Conservation (phyloP, 2,888 invertebrate species). For the Argyresthia goedartella region DNA sequence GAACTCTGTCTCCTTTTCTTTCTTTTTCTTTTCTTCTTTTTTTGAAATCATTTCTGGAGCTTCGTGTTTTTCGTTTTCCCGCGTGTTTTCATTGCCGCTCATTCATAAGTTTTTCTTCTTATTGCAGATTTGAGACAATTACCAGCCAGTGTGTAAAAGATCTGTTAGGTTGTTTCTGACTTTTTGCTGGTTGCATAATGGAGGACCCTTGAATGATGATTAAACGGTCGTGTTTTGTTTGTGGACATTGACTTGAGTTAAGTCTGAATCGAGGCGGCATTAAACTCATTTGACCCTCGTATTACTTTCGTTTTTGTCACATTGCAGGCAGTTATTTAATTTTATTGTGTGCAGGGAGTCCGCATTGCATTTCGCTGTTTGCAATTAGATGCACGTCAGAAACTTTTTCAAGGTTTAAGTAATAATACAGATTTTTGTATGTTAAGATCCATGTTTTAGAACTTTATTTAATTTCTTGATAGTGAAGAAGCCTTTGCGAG, state of each 20-base stretch:
- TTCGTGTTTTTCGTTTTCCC: constrained; percentile 66
- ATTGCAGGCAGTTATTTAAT: background rate
- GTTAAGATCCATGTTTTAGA: no score
- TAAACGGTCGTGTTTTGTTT: constrained; percentile 4
- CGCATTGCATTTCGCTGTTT: background rate
- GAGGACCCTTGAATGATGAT: constrained; percentile 5
- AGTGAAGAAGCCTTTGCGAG: no score
- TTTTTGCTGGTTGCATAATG: constrained; percentile 25
- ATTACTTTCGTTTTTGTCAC: background rate
- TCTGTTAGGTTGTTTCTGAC: constrained; percentile 20
- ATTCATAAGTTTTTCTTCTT: constrained; percentile 33
- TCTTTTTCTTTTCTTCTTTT: constrained; percentile 53
- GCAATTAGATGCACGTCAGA: background rate
- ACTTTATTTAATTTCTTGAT: no score
- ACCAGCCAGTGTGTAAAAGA: constrained; percentile 14
- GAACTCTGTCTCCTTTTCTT: constrained; percentile 44
- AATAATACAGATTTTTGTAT: no score
- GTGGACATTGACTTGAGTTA: constrained; percentile 1
- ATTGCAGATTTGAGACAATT: constrained; percentile 46
- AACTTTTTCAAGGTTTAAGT: no score
- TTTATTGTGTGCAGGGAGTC: background rate
- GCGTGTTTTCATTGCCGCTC: constrained; percentile 30
- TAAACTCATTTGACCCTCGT: background rate
- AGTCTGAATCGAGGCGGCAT: background rate
- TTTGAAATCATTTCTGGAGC: constrained; percentile 63